These are phyloP conservation scores for Epistrophella euchroma DNA, from an alignment of 2,888 invertebrate genomes.

Conservation along the genomic window DNA sequence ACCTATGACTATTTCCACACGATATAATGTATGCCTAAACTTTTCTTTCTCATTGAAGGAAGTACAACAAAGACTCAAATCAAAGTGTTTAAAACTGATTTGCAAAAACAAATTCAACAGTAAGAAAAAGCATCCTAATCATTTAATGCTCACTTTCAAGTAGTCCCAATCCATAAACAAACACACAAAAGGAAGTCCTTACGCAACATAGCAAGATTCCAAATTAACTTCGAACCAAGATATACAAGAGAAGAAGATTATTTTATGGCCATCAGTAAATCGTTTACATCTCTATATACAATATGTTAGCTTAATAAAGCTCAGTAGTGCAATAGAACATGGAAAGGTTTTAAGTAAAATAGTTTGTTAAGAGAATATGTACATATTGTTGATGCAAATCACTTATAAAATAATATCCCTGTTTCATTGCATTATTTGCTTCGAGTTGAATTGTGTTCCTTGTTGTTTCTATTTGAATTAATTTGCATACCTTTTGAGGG, in stretches of 20 bases:
- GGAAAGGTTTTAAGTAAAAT: conserved; percentile 7
- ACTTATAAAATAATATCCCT: conserved; percentile 39
- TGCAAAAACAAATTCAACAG: neutral
- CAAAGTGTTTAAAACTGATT: neutral
- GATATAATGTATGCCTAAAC: neutral
- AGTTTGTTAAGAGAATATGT: neutral
- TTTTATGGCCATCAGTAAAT: neutral
- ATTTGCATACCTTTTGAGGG: conserved; percentile 44
- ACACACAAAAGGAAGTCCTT: conserved; percentile 6
- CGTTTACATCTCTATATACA: neutral
- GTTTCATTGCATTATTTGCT: conserved; percentile 15
- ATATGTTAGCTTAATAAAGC: neutral
- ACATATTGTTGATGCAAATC: conserved; percentile 52
- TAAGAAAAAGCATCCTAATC: conserved; percentile 7
- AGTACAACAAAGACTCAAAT: neutral
- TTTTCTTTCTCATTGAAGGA: neutral
- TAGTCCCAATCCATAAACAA: neutral
- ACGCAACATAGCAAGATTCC: neutral
- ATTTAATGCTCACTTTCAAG: neutral
- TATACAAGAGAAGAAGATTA: conserved; percentile 3
- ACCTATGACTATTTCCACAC: neutral
- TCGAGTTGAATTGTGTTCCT: neutral
- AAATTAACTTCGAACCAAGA: conserved; percentile 5
- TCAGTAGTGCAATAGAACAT: conserved; percentile 3
- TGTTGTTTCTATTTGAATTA: conserved; percentile 9